Conservation (phyloP, 1,140 invertebrate genomes). For the Araneus ventricosus region DNA sequence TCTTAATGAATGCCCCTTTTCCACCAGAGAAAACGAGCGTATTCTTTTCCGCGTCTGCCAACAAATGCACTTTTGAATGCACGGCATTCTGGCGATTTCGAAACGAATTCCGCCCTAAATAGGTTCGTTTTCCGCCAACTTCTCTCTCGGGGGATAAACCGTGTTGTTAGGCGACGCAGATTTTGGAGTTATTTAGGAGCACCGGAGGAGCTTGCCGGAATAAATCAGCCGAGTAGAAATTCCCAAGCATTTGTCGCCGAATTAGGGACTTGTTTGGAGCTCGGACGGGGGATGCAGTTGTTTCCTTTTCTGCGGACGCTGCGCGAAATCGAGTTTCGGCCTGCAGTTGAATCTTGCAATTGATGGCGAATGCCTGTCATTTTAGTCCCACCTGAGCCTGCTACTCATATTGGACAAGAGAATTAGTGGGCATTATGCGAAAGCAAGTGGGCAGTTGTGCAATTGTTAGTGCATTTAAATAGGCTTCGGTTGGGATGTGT, state of each 20-base stretch:
- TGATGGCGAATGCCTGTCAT: background rate
- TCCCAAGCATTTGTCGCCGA: background rate
- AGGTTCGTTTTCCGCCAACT: slow-evolving; percentile 15
- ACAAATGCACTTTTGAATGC: slow-evolving; percentile 45
- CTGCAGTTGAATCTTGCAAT: background rate
- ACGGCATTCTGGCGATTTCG: background rate
- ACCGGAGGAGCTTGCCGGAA: background rate
- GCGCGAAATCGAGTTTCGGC: background rate
- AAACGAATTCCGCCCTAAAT: slow-evolving; percentile 28
- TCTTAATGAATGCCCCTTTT: slow-evolving; percentile 11
- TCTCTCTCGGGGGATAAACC: background rate
- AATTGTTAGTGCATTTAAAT: background rate
- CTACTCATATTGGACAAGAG: background rate
- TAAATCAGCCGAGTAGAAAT: slow-evolving; percentile 5
- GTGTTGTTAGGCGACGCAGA: background rate
- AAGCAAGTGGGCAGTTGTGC: background rate
- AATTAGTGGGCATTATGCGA: background rate
- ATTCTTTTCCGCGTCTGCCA: slow-evolving; percentile 8
- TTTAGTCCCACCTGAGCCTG: background rate
- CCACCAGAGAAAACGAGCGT: background rate
- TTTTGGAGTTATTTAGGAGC: background rate
- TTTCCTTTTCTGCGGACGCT: background rate
- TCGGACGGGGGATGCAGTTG: background rate
- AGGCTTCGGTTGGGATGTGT: background rate
- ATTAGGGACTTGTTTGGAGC: slow-evolving; percentile 13